Evolutionary conservation across 2,888 invertebrate species (phyloP), one percentile per base, ranked within the genome.

Genomic region (Heliconius ethilla): DNA sequence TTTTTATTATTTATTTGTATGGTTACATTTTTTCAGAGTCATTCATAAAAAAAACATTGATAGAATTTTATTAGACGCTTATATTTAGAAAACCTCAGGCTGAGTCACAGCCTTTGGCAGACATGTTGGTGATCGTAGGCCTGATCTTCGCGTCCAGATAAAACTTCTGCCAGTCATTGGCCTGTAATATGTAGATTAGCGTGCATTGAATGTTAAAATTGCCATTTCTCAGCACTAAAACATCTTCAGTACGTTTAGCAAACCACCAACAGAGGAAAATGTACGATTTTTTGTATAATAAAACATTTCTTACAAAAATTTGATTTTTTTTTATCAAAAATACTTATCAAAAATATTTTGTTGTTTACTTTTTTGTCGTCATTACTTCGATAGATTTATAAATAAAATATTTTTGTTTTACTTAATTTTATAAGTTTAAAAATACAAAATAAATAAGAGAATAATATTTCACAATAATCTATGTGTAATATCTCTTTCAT

Each of bases 401-500:
- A 13, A 13, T 27, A 63, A 11, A 25, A 25, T 25, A 13, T 27
- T 27, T 25, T 27, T 13, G 1, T 25, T 1, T 22, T 59, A n/a
- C 9, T 4, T 63, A 1, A 27, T 27, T 63, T 27, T 37, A 9
- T 37, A 37, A 37, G 9, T 37, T 7, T 1, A 6, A 27, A 51
- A 11, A n/a, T 51, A 18, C n/a, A 51, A 70, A 70, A 51, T 70
- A 55, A 33, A 70, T 51, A 29, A 27, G 29, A 45, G 2, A 55
- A 13, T 18, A 59, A 22, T 29, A 59, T 29, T 29, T n/a, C 11
- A 55, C 3, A 55, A 62, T 73, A 62, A 73, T 25, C 33, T 59
- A n/a, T n/a, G 59, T 72, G 2, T 40, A 40, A 73, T 59, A 62
- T 40, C 7, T 67, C 62, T 77, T 66, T 55, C 67, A 73, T 37